Evolutionary conservation across 2,113 vertebrate genomes (phyloP).

Genomic region (Camelus dromedarius): DNA sequence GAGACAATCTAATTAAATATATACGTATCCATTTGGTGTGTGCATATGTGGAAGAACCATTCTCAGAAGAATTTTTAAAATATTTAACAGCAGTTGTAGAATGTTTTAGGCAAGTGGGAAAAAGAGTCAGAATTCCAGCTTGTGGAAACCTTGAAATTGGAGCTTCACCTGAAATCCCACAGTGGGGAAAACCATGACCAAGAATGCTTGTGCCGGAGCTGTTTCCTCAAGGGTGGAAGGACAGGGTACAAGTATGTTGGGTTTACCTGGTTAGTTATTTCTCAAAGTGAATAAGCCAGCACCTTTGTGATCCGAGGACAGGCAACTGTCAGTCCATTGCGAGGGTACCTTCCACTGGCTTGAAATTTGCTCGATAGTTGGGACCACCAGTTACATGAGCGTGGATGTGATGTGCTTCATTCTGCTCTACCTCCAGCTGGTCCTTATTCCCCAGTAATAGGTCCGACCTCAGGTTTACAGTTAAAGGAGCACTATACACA

Average conservation of each 20-base stretch:
- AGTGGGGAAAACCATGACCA: not conserved
- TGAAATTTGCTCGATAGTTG: not conserved
- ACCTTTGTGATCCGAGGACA: not conserved
- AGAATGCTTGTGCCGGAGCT: not conserved
- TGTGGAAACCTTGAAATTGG: not conserved
- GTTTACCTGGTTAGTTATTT: not conserved
- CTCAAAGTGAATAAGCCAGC: not conserved
- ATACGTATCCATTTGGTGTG: not conserved
- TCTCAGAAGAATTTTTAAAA: not conserved
- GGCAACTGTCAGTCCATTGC: not conserved
- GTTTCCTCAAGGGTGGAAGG: not conserved
- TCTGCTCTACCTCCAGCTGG: not conserved
- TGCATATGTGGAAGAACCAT: not conserved
- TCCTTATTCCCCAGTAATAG: not conserved
- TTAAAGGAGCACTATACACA: accelerated
- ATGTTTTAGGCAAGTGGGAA: not conserved
- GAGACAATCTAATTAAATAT: not conserved
- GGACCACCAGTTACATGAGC: not conserved
- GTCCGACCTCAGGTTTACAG: too few species aligned
- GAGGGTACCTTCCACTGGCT: not conserved
- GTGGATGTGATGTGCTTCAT: not conserved
- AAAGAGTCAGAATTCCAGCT: not conserved
- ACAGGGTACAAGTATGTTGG: not conserved
- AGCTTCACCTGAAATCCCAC: not conserved
- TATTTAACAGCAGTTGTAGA: not conserved